phyloP scores from a whole-genome alignment of 2,888 invertebrate species.

The Acanthoscelides obtectus region DNA sequence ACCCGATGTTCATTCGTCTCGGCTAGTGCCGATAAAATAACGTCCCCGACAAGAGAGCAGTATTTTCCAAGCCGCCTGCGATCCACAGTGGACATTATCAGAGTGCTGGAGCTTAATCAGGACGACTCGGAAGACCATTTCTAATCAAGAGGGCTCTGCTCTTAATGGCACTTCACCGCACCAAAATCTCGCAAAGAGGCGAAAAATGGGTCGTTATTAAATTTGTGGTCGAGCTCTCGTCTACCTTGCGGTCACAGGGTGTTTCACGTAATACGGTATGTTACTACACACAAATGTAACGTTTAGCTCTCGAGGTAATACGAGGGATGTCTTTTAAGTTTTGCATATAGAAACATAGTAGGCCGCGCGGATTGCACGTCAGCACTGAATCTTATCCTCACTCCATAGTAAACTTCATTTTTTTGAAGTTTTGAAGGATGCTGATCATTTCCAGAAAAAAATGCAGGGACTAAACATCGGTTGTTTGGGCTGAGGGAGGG shows the following conservation, averaged over 20 bases:
- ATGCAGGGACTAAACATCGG: too few species aligned
- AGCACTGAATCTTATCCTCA: too few species aligned
- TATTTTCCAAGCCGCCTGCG: not conserved
- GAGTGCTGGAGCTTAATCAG: not conserved
- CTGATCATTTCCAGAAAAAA: too few species aligned
- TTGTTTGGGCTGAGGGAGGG: too few species aligned
- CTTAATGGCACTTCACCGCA: not conserved
- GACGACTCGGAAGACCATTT: not conserved
- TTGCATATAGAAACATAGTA: too few species aligned
- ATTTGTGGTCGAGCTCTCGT: not conserved
- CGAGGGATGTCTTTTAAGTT: too few species aligned
- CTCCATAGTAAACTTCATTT: too few species aligned
- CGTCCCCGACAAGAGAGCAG: not conserved
- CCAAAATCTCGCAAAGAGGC: not conserved
- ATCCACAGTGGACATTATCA: not conserved
- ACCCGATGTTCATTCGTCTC: not conserved
- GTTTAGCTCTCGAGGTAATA: too few species aligned
- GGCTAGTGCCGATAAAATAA: not conserved
- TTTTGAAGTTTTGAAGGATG: too few species aligned
- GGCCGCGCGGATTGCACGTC: too few species aligned
- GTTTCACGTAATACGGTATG: not conserved
- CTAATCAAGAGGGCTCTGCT: not conserved
- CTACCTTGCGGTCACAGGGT: not conserved
- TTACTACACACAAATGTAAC: too few species aligned
- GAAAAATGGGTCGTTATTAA: not conserved